phyloP scores from a whole-genome alignment of 2,888 invertebrate genomes.

The Lycophotia porphyrea region DNA sequence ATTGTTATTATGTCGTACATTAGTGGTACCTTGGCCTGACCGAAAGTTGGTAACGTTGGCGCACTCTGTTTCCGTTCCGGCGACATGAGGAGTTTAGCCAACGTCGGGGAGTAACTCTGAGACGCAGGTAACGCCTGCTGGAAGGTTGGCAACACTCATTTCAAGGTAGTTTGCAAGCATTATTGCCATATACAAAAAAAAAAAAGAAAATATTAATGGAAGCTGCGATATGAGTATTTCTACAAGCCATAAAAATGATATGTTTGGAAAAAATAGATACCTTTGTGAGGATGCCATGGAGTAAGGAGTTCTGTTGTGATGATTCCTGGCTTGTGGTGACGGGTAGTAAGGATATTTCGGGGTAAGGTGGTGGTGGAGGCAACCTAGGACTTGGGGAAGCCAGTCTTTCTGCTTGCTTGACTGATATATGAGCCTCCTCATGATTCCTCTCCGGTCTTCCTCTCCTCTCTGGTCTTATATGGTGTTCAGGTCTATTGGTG shows the following conservation, averaged over 20 bases:
- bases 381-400: constrained; percentile 84
- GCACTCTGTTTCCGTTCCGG: constrained; percentile 88
- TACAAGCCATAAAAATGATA: constrained; percentile 60
- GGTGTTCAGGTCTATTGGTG: constrained; percentile 80
- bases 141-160: constrained; percentile 89
- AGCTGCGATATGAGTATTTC: constrained; percentile 69
- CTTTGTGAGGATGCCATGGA: constrained; percentile 95
- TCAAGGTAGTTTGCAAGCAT: constrained; percentile 80
- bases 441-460: constrained; percentile 74
- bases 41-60: constrained; percentile 86
- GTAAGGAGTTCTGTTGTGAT: constrained; percentile 91
- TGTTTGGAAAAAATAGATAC: constrained; percentile 72
- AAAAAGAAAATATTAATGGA: constrained; percentile 69
- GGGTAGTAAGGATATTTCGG: constrained; percentile 94
- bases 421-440: constrained; percentile 74
- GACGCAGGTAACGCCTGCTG: constrained; percentile 90
- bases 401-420: constrained; percentile 79
- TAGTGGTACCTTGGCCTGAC: constrained; percentile 90
- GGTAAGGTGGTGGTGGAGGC: constrained; percentile 93
- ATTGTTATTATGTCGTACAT: constrained; percentile 81
- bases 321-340: constrained; percentile 88
- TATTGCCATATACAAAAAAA: constrained; percentile 70
- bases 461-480: constrained; percentile 77
- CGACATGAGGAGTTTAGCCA: constrained; percentile 94
- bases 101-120: constrained; percentile 94